Base-by-base conservation (phyloP, 92 coral and sea anemone genomes). In the Pocillopora grandis region DNA sequence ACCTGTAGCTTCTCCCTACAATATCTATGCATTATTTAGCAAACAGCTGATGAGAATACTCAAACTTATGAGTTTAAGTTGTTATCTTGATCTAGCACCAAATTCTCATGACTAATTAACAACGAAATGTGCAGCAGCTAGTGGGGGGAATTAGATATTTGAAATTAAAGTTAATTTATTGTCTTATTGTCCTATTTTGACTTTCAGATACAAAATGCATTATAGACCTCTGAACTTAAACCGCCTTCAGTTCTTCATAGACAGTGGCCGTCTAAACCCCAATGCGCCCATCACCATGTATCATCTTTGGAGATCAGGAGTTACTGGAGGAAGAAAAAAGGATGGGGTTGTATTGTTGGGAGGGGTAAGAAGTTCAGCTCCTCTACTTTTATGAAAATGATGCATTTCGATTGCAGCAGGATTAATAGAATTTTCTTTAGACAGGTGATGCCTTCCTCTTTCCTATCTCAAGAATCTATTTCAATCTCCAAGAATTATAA, bases 231-330 rank as follows among this genome's bases (percentile, higher is more conserved):
- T 97, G 58, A 97, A 97, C 86, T 67, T 97, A 36, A 97, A 97
- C 89, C 81, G 98, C 71, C 81, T 97, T 62, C 99, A 97, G 88
- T 97, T 94, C 87, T 87, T 97, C 21, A 92, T 97, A 61, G 99
- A 94, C 87, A 92, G 99, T 85, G 96, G 98, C 12, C 88, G 99
- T 52, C 84, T 97, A 13, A 93, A 97, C 85, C 87, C 90, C 62
- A 90, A 84, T 35, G 84, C 94, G 75, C 99, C 98, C 58, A 94
- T 97, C 74, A 93, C 90, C 12, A 94, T 97, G 99, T 77, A 87
- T 20, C 95, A 95, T 79, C 86, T 94, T 58, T 97, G 99, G 99
- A 92, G 88, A 74, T 87, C 95, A 62, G 99, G 99, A 62, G 98
- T 98, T 36, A 93, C 92, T 10, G 65, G 77, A 59, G 95, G 97